A percentile compares a stretch with the other conserved stretches of the same genome.
Evolutionary conservation across 2,797 vertebrate species (phyloP).

Genomic region (Momotus momota): DNA sequence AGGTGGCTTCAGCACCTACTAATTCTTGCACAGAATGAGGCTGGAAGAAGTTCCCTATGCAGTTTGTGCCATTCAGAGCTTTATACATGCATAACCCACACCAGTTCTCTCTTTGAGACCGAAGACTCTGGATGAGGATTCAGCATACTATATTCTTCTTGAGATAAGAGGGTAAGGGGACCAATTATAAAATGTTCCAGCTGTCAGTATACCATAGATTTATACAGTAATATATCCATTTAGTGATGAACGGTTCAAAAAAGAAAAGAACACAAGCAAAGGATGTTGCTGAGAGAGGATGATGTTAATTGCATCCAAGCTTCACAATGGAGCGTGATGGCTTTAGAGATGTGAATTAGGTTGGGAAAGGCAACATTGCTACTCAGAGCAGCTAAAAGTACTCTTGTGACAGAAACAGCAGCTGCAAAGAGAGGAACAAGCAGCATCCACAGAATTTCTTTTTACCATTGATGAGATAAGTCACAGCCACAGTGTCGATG

Average conservation of each 20-base stretch:
- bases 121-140: background rate
- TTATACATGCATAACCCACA: background rate
- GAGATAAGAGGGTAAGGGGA: background rate
- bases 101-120: background rate
- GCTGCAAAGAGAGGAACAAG: constrained; percentile 44
- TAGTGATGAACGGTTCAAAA: background rate
- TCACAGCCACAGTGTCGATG: background rate
- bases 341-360: constrained; percentile 47
- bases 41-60: background rate
- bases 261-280: background rate
- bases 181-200: background rate
- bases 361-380: constrained; percentile 29
- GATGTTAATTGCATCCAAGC: constrained; percentile 46
- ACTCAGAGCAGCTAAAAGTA: constrained; percentile 31
- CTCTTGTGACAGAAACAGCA: constrained; percentile 32
- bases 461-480: constrained; percentile 9
- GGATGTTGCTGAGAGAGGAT: constrained; percentile 31
- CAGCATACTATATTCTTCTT: background rate
- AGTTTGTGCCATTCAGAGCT: background rate
- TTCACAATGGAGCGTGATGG: constrained; percentile 45
- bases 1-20: background rate
- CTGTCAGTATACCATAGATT: background rate
- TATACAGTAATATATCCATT: background rate
- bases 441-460: background rate
- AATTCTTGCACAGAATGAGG: background rate